Percentiles rank a stretch among this genome's conserved stretches.
phyloP scores from a whole-genome alignment of 2,797 vertebrate genomes.

The Phalanger gymnotis region DNA sequence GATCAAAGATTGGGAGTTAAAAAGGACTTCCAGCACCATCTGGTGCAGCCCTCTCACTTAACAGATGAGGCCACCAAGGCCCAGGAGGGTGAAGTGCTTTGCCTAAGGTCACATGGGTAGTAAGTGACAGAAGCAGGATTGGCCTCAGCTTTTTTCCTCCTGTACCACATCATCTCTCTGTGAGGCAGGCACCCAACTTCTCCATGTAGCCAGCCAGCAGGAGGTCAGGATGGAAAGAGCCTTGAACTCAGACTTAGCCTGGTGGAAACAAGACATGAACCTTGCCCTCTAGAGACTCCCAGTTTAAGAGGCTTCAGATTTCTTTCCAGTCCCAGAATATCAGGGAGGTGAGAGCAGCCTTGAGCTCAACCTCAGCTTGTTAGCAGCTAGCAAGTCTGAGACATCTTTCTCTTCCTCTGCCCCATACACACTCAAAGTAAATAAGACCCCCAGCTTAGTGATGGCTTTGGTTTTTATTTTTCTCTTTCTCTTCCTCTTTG shows the following conservation, averaged over 20 bases:
- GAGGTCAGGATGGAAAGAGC: background rate
- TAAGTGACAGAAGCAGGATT: background rate
- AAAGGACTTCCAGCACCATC: background rate
- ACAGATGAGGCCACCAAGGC: background rate
- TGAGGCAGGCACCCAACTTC: background rate
- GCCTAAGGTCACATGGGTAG: background rate
- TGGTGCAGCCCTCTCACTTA: background rate
- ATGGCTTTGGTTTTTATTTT: background rate
- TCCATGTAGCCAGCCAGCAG: background rate
- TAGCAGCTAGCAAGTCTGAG: background rate
- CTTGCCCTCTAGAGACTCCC: background rate
- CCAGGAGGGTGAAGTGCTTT: background rate
- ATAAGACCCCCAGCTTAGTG: background rate
- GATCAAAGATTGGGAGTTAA: background rate
- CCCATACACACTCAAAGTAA: background rate
- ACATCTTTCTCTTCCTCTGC: background rate
- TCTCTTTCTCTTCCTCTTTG: background rate
- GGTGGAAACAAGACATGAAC: background rate
- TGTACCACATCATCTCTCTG: background rate
- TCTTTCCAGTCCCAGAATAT: background rate
- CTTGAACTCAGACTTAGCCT: background rate
- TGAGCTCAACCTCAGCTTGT: background rate
- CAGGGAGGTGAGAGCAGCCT: background rate
- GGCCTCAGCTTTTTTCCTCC: background rate
- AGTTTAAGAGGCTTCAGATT: background rate